phyloP scores from a whole-genome alignment of 2,113 vertebrate species.

The Azemiops feae region DNA sequence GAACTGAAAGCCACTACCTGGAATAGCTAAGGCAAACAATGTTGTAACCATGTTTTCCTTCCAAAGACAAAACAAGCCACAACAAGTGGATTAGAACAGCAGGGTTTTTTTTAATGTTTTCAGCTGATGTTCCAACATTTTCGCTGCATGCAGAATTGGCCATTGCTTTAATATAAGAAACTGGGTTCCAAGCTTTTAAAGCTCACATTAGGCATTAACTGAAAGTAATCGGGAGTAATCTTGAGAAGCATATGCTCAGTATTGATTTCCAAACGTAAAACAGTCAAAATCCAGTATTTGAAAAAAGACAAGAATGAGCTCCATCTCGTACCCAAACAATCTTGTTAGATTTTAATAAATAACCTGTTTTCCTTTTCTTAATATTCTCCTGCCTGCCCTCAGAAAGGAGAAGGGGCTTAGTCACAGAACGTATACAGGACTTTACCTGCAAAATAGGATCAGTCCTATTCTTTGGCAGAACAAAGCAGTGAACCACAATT shows the following conservation, averaged over 20 bases:
- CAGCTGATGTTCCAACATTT: neutral
- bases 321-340: neutral
- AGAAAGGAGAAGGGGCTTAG: neutral
- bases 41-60: neutral
- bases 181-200: neutral
- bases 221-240: neutral
- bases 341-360: neutral
- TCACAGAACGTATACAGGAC: neutral
- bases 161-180: neutral
- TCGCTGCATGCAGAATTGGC: neutral
- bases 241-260: neutral
- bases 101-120: neutral
- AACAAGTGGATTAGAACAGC: neutral
- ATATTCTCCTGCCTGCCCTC: neutral
- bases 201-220: neutral
- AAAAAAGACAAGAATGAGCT: neutral
- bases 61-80: neutral
- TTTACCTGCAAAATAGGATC: neutral
- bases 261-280: neutral
- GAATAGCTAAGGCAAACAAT: fast-evolving
- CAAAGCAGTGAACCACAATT: neutral
- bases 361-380: neutral
- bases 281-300: neutral
- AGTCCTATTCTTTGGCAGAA: neutral
- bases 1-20: neutral